Conservation (phyloP, 2,797 vertebrate species). For the Macroramphosus scolopax region DNA sequence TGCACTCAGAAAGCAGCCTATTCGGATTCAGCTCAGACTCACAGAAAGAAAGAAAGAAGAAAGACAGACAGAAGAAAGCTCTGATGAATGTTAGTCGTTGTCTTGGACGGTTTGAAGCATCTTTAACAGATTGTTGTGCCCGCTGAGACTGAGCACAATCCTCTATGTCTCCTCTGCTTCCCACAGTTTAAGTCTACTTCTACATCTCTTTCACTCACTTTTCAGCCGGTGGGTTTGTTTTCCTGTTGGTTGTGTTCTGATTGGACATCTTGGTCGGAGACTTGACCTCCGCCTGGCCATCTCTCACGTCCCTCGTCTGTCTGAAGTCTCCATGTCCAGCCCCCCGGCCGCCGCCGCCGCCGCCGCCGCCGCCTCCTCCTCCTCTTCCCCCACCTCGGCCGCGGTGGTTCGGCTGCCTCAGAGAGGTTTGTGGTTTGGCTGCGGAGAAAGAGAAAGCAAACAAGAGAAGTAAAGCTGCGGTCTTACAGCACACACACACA, state of each 20-base stretch:
- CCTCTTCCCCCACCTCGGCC: constrained; percentile 58
- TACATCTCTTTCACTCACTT: constrained; percentile 59
- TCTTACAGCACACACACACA: constrained; percentile 19
- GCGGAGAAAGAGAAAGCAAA: constrained; percentile 19
- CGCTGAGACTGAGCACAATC: too few relatives aligned
- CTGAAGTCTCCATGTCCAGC: constrained; percentile 66
- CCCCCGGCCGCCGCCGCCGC: constrained; percentile 54
- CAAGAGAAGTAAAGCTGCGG: constrained; percentile 7
- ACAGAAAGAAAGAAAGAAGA: too few relatives aligned
- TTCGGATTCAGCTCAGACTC: constrained; percentile 45
- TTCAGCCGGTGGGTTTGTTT: constrained; percentile 48
- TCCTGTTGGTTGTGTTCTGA: constrained; percentile 57
- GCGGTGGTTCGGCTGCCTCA: constrained; percentile 70
- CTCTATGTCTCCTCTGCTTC: too few relatives aligned
- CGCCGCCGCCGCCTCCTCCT: constrained; percentile 56
- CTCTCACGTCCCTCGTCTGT: constrained; percentile 62
- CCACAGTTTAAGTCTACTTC: neutral
- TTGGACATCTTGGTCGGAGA: constrained; percentile 51
- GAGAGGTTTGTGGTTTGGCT: constrained; percentile 75
- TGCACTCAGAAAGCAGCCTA: constrained; percentile 23
- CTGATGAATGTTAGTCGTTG: too few relatives aligned
- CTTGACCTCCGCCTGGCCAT: constrained; percentile 64
- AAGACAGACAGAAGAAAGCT: too few relatives aligned
- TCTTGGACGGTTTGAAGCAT: too few relatives aligned
- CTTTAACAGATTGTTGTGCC: too few relatives aligned